A percentile compares a stretch with the other conserved stretches of the same genome.
These are phyloP conservation scores for Zaprionus nigranus DNA, from an alignment of 1,140 invertebrate genomes.

Conservation along the genomic window DNA sequence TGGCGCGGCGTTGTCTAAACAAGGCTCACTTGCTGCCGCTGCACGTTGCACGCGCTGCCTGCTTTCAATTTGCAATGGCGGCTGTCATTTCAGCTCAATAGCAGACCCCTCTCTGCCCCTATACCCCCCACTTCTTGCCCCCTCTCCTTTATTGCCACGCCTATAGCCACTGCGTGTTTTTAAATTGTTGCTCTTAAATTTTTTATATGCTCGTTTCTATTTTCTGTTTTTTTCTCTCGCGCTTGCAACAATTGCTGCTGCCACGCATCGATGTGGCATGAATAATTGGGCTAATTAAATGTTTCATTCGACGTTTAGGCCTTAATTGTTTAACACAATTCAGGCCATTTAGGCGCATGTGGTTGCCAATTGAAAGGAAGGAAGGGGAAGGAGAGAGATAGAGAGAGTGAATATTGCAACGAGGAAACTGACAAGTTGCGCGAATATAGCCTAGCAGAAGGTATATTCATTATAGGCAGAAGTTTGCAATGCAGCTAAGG, in stretches of 20 bases:
- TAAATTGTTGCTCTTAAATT: conserved; percentile 45
- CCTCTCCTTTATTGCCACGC: neutral
- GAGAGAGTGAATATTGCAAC: too few relatives aligned
- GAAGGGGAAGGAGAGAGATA: neutral
- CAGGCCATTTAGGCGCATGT: conserved; percentile 9
- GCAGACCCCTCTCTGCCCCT: conserved; percentile 22
- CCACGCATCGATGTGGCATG: conserved; percentile 31
- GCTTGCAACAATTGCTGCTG: conserved; percentile 21
- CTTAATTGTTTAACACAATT: conserved; percentile 44
- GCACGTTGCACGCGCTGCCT: conserved; percentile 23
- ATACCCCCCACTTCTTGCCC: neutral
- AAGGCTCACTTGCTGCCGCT: conserved; percentile 71
- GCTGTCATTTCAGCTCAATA: conserved; percentile 82
- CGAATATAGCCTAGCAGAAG: neutral
- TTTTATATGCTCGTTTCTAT: conserved; percentile 12
- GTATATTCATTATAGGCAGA: too few relatives aligned
- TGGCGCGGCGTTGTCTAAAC: conserved; percentile 75
- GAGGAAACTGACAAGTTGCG: neutral
- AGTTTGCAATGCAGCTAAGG: too few relatives aligned
- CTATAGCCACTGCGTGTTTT: conserved; percentile 4
- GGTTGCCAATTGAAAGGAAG: neutral
- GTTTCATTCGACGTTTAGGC: conserved; percentile 52
- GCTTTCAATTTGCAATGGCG: conserved; percentile 80
- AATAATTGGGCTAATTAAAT: conserved; percentile 74
- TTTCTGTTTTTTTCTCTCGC: neutral